phyloP scores from a whole-genome alignment of 2,888 invertebrate species.

The Scaptomyza reducta region DNA sequence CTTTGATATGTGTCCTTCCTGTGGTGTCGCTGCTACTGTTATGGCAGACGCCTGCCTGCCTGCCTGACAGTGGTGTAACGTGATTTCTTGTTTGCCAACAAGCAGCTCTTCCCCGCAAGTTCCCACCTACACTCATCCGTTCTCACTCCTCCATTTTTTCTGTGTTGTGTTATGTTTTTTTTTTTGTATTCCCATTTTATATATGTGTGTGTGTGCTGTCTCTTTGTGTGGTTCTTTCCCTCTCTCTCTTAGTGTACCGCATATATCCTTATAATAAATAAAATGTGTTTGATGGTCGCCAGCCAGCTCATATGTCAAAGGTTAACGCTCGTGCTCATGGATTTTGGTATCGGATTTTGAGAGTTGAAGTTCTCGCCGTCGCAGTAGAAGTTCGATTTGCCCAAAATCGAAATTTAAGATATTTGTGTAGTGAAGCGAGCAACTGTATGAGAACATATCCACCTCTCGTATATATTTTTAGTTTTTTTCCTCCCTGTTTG shows the following conservation, averaged over 20 bases:
- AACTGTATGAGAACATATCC: constrained; percentile 53
- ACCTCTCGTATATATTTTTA: constrained; percentile 42
- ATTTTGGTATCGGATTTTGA: constrained; percentile 45
- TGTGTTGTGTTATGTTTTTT: constrained; percentile 18
- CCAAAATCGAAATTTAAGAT: constrained; percentile 78
- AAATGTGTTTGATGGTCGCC: constrained; percentile 79
- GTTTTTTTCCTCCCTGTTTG: constrained; percentile 16
- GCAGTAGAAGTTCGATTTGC: constrained; percentile 33
- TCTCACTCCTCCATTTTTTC: constrained; percentile 1
- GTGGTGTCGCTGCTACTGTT: constrained; percentile 27
- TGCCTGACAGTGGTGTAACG: constrained; percentile 56
- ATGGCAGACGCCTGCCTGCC: constrained; percentile 39
- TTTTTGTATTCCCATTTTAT: constrained; percentile 21
- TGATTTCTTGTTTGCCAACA: constrained; percentile 58
- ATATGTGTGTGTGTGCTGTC: constrained; percentile 12
- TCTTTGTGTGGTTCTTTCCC: constrained; percentile 17
- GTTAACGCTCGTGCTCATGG: constrained; percentile 80
- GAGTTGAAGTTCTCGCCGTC: constrained; percentile 11
- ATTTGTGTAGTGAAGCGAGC: constrained; percentile 64
- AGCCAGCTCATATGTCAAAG: constrained; percentile 78
- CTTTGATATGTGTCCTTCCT: constrained; percentile 40
- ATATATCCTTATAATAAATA: constrained; percentile 74
- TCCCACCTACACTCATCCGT: neutral
- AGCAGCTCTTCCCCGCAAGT: neutral
- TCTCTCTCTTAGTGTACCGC: constrained; percentile 3